phyloP scores from a whole-genome alignment of 2,888 invertebrate genomes.

The Himalopsyche anomala region DNA sequence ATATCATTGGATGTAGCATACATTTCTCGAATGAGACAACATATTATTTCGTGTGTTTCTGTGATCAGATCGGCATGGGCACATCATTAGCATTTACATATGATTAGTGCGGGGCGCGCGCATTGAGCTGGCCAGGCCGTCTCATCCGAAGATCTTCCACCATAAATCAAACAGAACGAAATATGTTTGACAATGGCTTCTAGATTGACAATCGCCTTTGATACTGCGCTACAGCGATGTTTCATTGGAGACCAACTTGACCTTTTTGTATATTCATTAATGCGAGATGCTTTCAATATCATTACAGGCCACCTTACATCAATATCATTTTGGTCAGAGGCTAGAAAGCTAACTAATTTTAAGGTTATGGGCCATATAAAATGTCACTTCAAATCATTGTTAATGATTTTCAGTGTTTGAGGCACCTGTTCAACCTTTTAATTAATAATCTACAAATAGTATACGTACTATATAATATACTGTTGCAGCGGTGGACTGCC shows the following conservation, averaged over 20 bases:
- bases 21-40: neutral
- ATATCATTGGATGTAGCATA: neutral
- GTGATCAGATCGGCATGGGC: constrained; percentile 36
- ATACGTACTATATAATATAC: no score
- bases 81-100: constrained; percentile 44
- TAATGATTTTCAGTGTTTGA: no score
- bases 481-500: no score
- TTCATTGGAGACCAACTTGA: constrained; percentile 19
- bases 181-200: constrained; percentile 61
- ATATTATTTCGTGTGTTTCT: constrained; percentile 24
- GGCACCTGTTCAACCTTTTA: no score
- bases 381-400: no score
- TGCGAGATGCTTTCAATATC: constrained; percentile 26
- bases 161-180: constrained; percentile 63
- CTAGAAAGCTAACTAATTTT: neutral
- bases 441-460: no score
- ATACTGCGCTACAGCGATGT: constrained; percentile 3
- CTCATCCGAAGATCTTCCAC: constrained; percentile 37
- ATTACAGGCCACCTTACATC: constrained; percentile 28
- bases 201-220: constrained; percentile 60
- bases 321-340: neutral
- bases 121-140: constrained; percentile 47
- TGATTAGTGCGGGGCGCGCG: constrained; percentile 53
- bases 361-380: neutral
- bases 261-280: constrained; percentile 41